Percentiles rank a stretch among this genome's conserved stretches.
Evolutionary conservation across 2,113 vertebrate species (phyloP).

Genomic region (Dromaius novaehollandiae): DNA sequence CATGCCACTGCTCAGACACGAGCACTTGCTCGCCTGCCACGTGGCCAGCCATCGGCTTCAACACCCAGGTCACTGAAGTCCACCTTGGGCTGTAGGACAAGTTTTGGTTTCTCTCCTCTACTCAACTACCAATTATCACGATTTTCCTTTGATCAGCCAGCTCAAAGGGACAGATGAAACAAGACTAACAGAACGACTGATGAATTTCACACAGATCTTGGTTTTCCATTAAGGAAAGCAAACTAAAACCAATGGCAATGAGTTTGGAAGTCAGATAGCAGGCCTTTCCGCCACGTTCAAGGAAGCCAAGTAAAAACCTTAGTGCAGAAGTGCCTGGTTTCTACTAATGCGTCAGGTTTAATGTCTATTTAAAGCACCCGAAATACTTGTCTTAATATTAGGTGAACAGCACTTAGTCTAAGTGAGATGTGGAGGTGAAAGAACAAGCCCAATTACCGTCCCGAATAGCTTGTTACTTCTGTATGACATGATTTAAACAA

Average conservation of each 20-base stretch:
- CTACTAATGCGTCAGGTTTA: not conserved
- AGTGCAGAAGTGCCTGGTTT: not conserved
- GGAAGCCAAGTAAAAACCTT: not conserved
- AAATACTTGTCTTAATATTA: fast-evolving
- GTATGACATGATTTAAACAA: not conserved
- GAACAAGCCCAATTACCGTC: not conserved
- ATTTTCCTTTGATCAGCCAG: not conserved
- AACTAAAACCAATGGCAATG: not conserved
- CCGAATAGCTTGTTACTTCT: not conserved
- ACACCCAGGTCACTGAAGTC: fast-evolving
- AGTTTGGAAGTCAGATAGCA: not conserved
- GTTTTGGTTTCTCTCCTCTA: not conserved
- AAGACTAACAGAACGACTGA: not conserved
- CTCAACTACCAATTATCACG: not conserved
- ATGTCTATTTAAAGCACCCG: not conserved
- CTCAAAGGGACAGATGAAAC: not conserved
- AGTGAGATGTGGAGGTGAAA: fast-evolving
- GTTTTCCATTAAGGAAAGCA: not conserved
- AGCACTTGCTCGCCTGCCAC: too few species aligned
- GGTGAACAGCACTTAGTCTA: fast-evolving
- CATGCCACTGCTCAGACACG: not conserved
- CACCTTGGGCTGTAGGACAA: not conserved
- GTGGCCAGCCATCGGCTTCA: not conserved
- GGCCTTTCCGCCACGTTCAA: not conserved
- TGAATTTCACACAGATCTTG: not conserved